Evolutionary conservation across 2,113 vertebrate species (phyloP).

Genomic region (Eclectus roratus): DNA sequence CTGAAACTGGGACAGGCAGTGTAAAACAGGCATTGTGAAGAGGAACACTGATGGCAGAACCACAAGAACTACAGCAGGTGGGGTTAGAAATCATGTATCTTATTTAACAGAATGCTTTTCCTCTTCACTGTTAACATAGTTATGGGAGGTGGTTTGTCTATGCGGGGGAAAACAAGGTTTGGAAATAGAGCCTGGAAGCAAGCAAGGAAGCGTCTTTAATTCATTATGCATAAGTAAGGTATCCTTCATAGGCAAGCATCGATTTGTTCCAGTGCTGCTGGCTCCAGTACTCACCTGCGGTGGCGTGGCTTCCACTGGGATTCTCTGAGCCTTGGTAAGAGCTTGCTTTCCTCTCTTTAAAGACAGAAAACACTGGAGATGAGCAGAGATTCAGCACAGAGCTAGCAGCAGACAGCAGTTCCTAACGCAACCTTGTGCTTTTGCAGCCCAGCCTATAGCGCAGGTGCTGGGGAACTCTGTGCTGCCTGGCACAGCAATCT

Average conservation of each 20-base stretch:
- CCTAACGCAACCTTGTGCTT: constrained; percentile 41
- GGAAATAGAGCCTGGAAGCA: background rate
- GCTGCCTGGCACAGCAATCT: constrained; percentile 28
- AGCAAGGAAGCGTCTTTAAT: background rate
- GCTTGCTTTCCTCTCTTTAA: constrained; percentile 34
- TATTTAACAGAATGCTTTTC: background rate
- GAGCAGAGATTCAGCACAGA: background rate
- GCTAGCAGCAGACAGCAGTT: constrained; percentile 16
- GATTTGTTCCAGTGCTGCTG: background rate
- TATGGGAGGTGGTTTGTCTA: background rate
- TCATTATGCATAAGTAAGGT: background rate
- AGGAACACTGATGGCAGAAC: background rate
- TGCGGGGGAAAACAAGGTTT: background rate
- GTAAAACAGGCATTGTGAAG: background rate
- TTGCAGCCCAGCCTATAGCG: constrained; percentile 50
- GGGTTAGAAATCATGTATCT: background rate
- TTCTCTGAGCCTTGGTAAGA: constrained; percentile 51
- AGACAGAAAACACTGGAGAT: background rate
- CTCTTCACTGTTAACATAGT: background rate
- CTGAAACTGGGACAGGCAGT: background rate
- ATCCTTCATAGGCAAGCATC: background rate
- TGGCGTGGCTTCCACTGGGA: background rate
- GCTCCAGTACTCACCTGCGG: constrained; percentile 42
- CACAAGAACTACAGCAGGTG: background rate
- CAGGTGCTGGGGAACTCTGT: constrained; percentile 44